These are phyloP conservation scores for Zoanthus solanderi DNA, from an alignment of 92 coral and sea anemone genomes.

Conservation along the genomic window DNA sequence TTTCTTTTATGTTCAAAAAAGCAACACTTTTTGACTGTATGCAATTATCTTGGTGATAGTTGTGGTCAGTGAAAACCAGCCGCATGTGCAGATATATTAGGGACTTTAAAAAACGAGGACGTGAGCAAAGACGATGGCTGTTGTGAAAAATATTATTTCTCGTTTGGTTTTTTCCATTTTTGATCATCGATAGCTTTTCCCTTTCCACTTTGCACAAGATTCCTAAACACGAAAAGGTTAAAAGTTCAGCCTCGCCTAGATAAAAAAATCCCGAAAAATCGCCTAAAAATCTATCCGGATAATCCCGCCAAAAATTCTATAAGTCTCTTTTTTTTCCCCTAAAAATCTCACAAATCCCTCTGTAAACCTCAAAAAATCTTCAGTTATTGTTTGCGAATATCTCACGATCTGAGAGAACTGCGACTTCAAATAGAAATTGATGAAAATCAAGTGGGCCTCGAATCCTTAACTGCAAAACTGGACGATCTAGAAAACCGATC, in stretches of 20 bases:
- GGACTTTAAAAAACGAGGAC: too few species aligned
- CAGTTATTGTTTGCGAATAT: slow-evolving; percentile 2
- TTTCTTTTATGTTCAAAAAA: too few species aligned
- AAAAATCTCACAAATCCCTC: not conserved
- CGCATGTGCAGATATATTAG: too few species aligned
- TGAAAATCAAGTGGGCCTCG: slow-evolving; percentile 1
- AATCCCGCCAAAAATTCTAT: not conserved
- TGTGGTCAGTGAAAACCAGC: too few species aligned
- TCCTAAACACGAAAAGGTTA: too few species aligned
- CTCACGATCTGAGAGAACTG: slow-evolving; percentile 12
- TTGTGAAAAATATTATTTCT: too few species aligned
- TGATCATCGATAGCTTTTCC: too few species aligned
- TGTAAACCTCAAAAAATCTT: slow-evolving; percentile 13
- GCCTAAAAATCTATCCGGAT: not conserved
- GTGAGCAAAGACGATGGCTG: too few species aligned
- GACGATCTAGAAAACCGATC: slow-evolving; percentile 63
- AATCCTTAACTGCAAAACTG: slow-evolving; percentile 16
- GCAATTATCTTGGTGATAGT: too few species aligned
- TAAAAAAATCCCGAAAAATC: not conserved
- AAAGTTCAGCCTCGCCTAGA: not conserved
- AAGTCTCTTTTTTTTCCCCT: not conserved
- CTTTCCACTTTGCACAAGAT: too few species aligned
- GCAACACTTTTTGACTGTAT: too few species aligned
- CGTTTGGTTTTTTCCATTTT: too few species aligned
- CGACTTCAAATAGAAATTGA: not conserved